Evolutionary conservation across 2,888 invertebrate species (phyloP), one percentile per base, ranked within the genome.

Genomic region (Polylopha cassiicola): DNA sequence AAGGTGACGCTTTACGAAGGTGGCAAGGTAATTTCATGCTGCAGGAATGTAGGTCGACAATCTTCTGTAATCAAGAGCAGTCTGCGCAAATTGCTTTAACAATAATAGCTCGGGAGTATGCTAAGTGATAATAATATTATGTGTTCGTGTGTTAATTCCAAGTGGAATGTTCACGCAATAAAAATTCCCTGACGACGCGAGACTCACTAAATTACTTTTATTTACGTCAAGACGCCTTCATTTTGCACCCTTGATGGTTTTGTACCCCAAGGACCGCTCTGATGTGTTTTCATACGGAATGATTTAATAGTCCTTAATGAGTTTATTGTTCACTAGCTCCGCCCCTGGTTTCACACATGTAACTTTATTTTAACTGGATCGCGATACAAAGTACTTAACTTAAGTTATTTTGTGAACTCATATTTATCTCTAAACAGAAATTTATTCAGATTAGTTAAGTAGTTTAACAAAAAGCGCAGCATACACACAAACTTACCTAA

Each of bases 131-230:
- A 65, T 41, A 30, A 41, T 41, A 41, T 36, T 64, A 61, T 52
- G 57, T 67, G 69, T 69, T 65, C 66, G 67, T 72, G 65, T 61
- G 62, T 63, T 59, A 63, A 56, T 46, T 55, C 53, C 46, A 41
- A 42, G 41, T 26, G 45, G 57, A 58, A 62, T 58, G 58, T 50
- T 54, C 55, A 55, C 58, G 67, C 51, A 65, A 71, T 73, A 71
- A 68, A 73, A 69, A 73, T 70, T 69, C 72, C 66, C 53, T 49
- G 50, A 50, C 48, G 58, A 55, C 61, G 58, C 58, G 55, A 57
- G 51, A 55, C 53, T 44, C 51, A 58, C 57, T 65, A 68, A 69
- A 69, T 71, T 63, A 68, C 69, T 65, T 65, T 67, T 63, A 70
- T 65, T 63, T 59, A 61, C 58, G 55, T 48, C 53, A 56, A 54